Conservation (phyloP, 1,140 invertebrate species). For the Halyomorpha halys region DNA sequence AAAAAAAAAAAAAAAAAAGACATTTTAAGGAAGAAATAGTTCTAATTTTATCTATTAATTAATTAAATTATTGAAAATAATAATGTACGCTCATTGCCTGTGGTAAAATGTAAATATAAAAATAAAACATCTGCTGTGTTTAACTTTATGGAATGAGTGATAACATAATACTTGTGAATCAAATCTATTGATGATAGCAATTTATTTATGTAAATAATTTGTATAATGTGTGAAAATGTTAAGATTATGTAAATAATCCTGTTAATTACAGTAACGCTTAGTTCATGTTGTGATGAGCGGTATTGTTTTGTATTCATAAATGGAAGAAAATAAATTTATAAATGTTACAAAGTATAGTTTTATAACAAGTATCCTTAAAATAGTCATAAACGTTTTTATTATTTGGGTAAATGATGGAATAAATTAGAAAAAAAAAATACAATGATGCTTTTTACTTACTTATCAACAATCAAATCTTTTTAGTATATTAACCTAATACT, state of each 20-base stretch:
- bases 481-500: too few species aligned
- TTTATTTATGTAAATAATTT: constrained; percentile 15
- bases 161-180: constrained; percentile 4
- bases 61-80: constrained; percentile 14
- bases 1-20: not conserved
- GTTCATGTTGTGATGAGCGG: constrained; percentile 24
- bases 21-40: not conserved
- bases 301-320: constrained; percentile 22
- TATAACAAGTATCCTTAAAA: too few species aligned
- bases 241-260: not conserved
- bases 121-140: constrained; percentile 1
- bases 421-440: too few species aligned
- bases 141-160: not conserved
- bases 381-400: too few species aligned
- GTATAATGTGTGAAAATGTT: constrained; percentile 6
- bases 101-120: constrained; percentile 11
- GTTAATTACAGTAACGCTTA: constrained; percentile 23
- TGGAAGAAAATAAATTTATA: constrained; percentile 16
- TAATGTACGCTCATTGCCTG: constrained; percentile 26
- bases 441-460: too few species aligned
- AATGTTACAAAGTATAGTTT: not conserved
- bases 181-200: not conserved
- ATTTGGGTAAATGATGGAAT: too few species aligned
- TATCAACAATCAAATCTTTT: too few species aligned
- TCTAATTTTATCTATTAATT: constrained; percentile 18